These are phyloP conservation scores for Lateolabrax maculatus DNA, from an alignment of 2,797 vertebrate genomes.

Conservation along the genomic window DNA sequence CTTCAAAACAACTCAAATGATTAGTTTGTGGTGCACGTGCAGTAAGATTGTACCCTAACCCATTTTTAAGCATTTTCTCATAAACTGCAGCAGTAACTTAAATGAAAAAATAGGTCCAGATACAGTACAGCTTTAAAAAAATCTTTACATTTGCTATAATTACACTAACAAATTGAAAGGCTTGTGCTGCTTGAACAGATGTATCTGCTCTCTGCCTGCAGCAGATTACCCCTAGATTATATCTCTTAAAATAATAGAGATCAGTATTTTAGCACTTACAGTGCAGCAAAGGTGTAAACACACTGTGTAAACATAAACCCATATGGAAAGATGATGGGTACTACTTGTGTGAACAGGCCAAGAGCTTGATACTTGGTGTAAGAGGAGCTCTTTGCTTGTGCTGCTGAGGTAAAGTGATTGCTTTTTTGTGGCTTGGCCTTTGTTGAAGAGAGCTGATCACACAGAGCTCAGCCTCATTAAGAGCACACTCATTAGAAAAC, in stretches of 20 bases:
- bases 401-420: slow-evolving; percentile 43
- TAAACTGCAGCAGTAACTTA: neutral
- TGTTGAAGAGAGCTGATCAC: slow-evolving; percentile 62
- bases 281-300: slow-evolving; percentile 40
- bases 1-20: slow-evolving; percentile 6
- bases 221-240: slow-evolving; percentile 42
- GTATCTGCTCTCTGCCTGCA: neutral
- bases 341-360: slow-evolving; percentile 28
- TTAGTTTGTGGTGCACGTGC: neutral
- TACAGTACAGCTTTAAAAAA: neutral
- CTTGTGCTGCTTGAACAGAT: slow-evolving; percentile 1
- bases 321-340: slow-evolving; percentile 3
- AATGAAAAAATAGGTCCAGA: neutral
- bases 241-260: slow-evolving; percentile 46
- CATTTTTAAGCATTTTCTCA: too few relatives aligned
- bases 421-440: slow-evolving; percentile 61
- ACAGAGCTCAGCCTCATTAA: slow-evolving; percentile 64
- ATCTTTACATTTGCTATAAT: neutral
- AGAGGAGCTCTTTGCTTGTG: slow-evolving; percentile 25
- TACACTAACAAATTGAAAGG: neutral
- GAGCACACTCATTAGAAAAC: slow-evolving; percentile 53
- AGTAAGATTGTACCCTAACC: too few relatives aligned
- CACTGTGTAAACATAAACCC: slow-evolving; percentile 18
- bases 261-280: slow-evolving; percentile 30
- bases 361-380: slow-evolving; percentile 32